These are phyloP conservation scores for Acrocephalus scirpaceus DNA, from an alignment of 2,797 vertebrate genomes.

Conservation along the genomic window DNA sequence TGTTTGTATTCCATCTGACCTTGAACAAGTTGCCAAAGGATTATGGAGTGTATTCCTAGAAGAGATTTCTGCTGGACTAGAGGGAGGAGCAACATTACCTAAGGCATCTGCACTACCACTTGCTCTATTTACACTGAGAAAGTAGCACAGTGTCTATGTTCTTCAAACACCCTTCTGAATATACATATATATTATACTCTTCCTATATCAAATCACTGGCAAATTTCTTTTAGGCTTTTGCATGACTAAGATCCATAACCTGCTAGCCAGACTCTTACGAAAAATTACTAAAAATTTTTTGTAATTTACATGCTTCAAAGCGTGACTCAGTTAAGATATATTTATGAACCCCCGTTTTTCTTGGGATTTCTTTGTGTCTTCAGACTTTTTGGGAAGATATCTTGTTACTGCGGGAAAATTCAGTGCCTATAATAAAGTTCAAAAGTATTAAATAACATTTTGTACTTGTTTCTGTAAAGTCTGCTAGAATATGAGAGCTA, in stretches of 20 bases:
- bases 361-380: neutral
- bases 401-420: neutral
- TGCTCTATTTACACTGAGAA: neutral
- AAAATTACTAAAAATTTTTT: neutral
- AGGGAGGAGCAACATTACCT: neutral
- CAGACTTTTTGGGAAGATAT: neutral
- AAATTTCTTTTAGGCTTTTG: neutral
- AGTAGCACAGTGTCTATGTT: neutral
- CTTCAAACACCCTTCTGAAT: neutral
- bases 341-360: neutral
- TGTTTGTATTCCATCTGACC: neutral
- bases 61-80: neutral
- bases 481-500: neutral
- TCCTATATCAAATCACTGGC: neutral
- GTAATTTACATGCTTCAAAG: neutral
- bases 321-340: neutral
- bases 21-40: neutral
- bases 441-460: neutral
- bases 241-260: neutral
- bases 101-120: neutral
- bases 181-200: rapidly evolving
- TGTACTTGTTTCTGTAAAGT: neutral
- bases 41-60: neutral
- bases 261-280: neutral
- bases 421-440: neutral